Conservation (phyloP, 2,113 vertebrate genomes). For the Micronisus gabar region DNA sequence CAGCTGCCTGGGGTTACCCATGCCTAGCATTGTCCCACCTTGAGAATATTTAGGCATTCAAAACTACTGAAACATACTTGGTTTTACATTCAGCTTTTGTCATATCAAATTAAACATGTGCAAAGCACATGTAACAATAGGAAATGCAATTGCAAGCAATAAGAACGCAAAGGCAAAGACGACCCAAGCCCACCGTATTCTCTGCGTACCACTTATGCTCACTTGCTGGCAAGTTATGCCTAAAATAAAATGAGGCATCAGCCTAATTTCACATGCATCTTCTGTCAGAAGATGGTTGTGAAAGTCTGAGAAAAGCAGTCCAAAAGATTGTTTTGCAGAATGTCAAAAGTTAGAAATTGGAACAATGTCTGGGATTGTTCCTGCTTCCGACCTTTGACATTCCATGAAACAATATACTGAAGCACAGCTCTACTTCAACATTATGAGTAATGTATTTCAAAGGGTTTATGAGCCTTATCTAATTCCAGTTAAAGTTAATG, state of each 20-base stretch:
- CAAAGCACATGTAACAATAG: background rate
- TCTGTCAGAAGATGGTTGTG: background rate
- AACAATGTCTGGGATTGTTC: constrained; percentile 35
- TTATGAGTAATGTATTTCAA: constrained; percentile 15
- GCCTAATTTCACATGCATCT: background rate
- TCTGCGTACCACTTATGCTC: rapidly evolving
- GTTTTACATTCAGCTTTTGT: background rate
- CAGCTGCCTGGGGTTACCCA: background rate
- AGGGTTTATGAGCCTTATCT: constrained; percentile 13
- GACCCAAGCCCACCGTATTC: background rate
- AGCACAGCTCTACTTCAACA: background rate
- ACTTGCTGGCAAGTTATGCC: background rate
- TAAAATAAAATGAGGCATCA: background rate
- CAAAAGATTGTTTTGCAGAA: background rate
- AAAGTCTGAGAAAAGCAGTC: background rate
- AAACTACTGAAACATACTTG: background rate
- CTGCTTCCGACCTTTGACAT: background rate
- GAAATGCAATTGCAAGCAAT: background rate
- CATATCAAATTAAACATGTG: background rate
- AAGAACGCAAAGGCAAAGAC: background rate
- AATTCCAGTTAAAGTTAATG: background rate
- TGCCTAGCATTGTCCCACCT: background rate
- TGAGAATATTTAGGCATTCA: background rate
- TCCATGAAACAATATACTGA: constrained; percentile 25
- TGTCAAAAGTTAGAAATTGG: background rate